These are phyloP conservation scores for Apodemia hepburni DNA, from an alignment of 2,888 invertebrate species.

Conservation along the genomic window DNA sequence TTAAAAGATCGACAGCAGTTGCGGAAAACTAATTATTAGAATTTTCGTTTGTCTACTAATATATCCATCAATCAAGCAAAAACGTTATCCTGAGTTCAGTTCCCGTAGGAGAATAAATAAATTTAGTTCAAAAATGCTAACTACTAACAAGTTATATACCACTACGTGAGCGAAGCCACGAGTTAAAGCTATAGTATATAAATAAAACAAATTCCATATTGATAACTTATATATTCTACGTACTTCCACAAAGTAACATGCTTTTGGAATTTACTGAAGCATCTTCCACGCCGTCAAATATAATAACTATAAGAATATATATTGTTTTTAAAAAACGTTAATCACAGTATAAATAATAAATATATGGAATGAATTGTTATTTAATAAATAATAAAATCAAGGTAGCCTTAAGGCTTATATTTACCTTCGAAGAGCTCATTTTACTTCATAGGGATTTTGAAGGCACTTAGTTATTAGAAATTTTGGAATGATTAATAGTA, in stretches of 20 bases:
- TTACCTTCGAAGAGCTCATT: constrained; percentile 39
- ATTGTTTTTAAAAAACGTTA: constrained; percentile 50
- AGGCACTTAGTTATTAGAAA: constrained; percentile 45
- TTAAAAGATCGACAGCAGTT: too few relatives aligned
- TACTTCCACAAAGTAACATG: constrained; percentile 60
- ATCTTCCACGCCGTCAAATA: constrained; percentile 45
- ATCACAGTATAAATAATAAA: constrained; percentile 66
- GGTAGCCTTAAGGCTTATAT: constrained; percentile 39
- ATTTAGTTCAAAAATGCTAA: too few relatives aligned
- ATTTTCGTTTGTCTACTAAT: too few relatives aligned
- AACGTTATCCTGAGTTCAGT: too few relatives aligned
- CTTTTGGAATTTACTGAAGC: constrained; percentile 64
- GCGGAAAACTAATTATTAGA: too few relatives aligned
- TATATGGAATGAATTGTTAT: constrained; percentile 62
- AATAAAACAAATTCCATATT: constrained; percentile 31
- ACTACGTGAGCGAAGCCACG: too few relatives aligned
- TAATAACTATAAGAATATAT: constrained; percentile 51
- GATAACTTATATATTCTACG: constrained; percentile 58
- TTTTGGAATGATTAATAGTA: constrained; percentile 23
- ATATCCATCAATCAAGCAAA: too few relatives aligned
- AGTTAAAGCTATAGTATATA: neutral
- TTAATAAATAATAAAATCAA: constrained; percentile 47
- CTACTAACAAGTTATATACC: too few relatives aligned
- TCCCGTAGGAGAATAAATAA: too few relatives aligned
- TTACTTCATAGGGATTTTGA: constrained; percentile 42